Percentiles rank a stretch among this genome's conserved stretches.
phyloP scores from a whole-genome alignment of 2,113 vertebrate species.

The Crotalus viridis region DNA sequence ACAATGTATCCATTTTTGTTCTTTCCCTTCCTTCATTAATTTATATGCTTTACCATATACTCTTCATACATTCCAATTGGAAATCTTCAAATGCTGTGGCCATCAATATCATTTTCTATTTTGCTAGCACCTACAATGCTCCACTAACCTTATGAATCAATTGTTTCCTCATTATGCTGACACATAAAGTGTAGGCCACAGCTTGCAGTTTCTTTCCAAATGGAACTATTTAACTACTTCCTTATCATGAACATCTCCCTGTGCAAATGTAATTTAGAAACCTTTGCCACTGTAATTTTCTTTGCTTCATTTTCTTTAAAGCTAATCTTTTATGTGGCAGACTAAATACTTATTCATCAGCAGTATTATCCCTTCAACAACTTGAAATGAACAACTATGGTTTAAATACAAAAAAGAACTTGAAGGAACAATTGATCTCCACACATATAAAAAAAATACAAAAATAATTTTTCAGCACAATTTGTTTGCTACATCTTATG shows the following conservation, averaged over 20 bases:
- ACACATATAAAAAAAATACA: background rate
- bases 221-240: conserved; percentile 73
- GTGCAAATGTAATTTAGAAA: conserved; percentile 66
- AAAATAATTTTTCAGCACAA: background rate
- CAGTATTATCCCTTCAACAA: conserved; percentile 50
- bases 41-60: background rate
- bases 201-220: conserved; percentile 62
- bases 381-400: conserved; percentile 53
- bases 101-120: conserved; percentile 16
- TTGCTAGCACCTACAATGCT: conserved; percentile 46
- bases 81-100: background rate
- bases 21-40: background rate
- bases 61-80: background rate
- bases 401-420: background rate
- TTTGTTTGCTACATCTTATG: background rate
- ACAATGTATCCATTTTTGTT: background rate
- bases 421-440: conserved; percentile 25
- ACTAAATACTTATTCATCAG: conserved; percentile 61
- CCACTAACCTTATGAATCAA: conserved; percentile 57
- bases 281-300: conserved; percentile 68
- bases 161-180: conserved; percentile 67
- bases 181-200: conserved; percentile 45
- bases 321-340: conserved; percentile 52
- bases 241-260: conserved; percentile 66
- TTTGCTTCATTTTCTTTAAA: conserved; percentile 55